Conservation (phyloP, 2,888 invertebrate species). For the Drosophila anceps region DNA sequence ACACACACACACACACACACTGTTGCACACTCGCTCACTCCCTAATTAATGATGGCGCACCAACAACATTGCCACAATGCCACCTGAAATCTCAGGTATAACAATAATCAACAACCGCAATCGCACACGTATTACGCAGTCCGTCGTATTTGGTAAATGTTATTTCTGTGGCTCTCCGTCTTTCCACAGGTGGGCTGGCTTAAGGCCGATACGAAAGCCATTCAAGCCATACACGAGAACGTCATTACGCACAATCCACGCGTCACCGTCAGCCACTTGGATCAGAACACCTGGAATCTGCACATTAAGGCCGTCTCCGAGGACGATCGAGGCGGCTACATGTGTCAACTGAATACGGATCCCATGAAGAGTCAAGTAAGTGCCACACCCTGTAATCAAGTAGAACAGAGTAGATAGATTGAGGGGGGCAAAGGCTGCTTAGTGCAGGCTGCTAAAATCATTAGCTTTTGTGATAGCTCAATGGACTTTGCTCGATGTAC, state of each 20-base stretch:
- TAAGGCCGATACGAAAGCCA: slow-evolving; percentile 96
- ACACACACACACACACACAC: slow-evolving; percentile 8
- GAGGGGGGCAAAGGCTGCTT: too few species aligned
- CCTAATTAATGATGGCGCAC: slow-evolving; percentile 47
- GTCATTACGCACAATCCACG: slow-evolving; percentile 96
- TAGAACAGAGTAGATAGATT: background rate
- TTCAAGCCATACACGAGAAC: slow-evolving; percentile 96
- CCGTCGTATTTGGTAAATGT: background rate
- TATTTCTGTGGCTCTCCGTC: slow-evolving; percentile 2
- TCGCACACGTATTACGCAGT: background rate
- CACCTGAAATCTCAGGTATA: slow-evolving; percentile 24
- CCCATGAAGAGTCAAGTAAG: slow-evolving; percentile 97
- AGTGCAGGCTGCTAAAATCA: too few species aligned
- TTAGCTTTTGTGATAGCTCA: background rate
- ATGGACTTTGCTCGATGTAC: background rate
- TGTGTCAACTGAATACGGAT: slow-evolving; percentile 98
- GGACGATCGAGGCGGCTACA: slow-evolving; percentile 95
- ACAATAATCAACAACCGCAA: slow-evolving; percentile 4
- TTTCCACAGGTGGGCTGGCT: slow-evolving; percentile 94
- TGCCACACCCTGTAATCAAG: too few species aligned
- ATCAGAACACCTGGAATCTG: slow-evolving; percentile 95
- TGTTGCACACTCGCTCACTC: slow-evolving; percentile 16
- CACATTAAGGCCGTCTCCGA: slow-evolving; percentile 94
- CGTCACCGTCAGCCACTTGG: slow-evolving; percentile 93
- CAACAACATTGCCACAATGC: slow-evolving; percentile 11